Percentiles rank a stretch among this genome's conserved stretches.
These are phyloP conservation scores for Rhyacichthys aspro DNA, from an alignment of 2,797 vertebrate genomes.

Conservation along the genomic window DNA sequence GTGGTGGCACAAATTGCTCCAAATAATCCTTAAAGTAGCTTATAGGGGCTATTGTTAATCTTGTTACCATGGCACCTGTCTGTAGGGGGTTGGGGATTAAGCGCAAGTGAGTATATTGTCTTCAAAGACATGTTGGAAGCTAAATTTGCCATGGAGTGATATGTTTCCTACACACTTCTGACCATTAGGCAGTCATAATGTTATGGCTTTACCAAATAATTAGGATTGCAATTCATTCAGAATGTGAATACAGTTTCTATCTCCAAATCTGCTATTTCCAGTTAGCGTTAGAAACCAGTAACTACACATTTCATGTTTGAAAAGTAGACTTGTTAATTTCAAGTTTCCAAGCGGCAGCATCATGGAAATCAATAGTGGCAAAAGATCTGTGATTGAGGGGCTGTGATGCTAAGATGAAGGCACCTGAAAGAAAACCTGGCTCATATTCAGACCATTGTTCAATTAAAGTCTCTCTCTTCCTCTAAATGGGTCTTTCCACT, in stretches of 20 bases:
- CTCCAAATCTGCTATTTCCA: neutral
- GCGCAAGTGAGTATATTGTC: too few species aligned
- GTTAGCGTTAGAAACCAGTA: neutral
- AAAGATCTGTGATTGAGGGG: neutral
- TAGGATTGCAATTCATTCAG: neutral
- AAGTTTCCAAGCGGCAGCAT: neutral
- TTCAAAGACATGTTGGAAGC: too few species aligned
- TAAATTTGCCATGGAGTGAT: too few species aligned
- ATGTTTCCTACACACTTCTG: too few species aligned
- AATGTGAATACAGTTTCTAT: neutral
- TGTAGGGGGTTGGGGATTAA: too few species aligned
- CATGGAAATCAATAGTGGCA: neutral
- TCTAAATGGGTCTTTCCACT: slow-evolving; percentile 53
- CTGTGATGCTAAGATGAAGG: slow-evolving; percentile 8
- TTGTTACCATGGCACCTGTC: too few species aligned
- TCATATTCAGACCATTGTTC: slow-evolving; percentile 40
- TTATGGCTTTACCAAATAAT: too few species aligned
- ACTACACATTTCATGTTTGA: neutral
- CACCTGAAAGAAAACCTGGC: slow-evolving; percentile 40
- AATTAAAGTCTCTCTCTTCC: slow-evolving; percentile 41
- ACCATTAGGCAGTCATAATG: too few species aligned
- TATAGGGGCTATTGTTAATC: too few species aligned
- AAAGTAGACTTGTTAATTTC: neutral
- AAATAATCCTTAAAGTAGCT: too few species aligned
- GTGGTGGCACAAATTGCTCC: too few species aligned